A percentile compares a stretch with the other conserved stretches of the same genome.
These are phyloP conservation scores for Latrodectus hesperus DNA, from an alignment of 2,888 invertebrate species.

Conservation along the genomic window DNA sequence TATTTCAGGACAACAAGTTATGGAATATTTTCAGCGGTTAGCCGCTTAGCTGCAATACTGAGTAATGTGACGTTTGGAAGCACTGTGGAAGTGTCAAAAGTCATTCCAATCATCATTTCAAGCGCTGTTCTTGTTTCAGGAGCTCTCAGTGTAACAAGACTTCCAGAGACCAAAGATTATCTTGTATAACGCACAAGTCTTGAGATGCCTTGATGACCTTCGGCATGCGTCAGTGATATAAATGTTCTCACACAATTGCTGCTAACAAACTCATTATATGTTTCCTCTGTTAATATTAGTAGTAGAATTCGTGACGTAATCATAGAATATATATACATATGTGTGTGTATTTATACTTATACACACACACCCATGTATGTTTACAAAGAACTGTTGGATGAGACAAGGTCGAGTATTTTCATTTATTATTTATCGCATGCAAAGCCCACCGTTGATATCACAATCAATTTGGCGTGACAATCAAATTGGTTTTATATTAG, in stretches of 20 bases:
- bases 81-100: conserved; percentile 75
- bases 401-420: too few relatives aligned
- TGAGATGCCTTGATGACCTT: not conserved
- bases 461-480: conserved; percentile 1
- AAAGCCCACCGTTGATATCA: not conserved
- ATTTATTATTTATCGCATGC: too few relatives aligned
- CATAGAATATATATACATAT: too few relatives aligned
- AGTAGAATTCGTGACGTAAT: not conserved
- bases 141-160: conserved; percentile 75
- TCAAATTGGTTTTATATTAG: not conserved
- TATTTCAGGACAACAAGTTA: conserved; percentile 76
- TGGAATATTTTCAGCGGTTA: conserved; percentile 76
- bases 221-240: not conserved
- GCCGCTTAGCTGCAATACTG: conserved; percentile 76
- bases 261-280: not conserved
- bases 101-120: conserved; percentile 76
- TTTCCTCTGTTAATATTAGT: too few relatives aligned
- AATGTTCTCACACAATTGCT: not conserved
- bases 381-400: too few relatives aligned
- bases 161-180: conserved; percentile 76
- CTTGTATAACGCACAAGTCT: conserved; percentile 73
- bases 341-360: too few relatives aligned
- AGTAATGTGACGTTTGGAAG: conserved; percentile 76
- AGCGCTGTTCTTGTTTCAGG: conserved; percentile 75
- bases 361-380: too few relatives aligned